These are phyloP conservation scores for Pollachius pollachius DNA, from an alignment of 2,113 vertebrate genomes.

Conservation along the genomic window DNA sequence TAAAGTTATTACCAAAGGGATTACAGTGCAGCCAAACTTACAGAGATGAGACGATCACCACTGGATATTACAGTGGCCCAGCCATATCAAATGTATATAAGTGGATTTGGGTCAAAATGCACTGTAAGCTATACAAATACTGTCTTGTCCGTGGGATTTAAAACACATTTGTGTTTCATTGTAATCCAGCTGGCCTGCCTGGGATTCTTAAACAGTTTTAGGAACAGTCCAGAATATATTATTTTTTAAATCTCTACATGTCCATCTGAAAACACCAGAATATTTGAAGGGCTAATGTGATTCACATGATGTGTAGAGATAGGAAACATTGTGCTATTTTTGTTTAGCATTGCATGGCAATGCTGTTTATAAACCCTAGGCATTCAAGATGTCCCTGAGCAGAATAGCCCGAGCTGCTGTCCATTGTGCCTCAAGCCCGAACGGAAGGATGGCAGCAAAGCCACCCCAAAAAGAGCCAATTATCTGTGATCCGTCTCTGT, in stretches of 20 bases:
- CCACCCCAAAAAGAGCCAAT: constrained; percentile 66
- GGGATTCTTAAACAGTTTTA: neutral
- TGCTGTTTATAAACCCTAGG: too few species aligned
- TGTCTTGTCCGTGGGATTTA: constrained; percentile 21
- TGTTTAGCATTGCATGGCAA: too few species aligned
- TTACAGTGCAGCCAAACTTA: constrained; percentile 40
- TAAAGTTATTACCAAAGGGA: constrained; percentile 35
- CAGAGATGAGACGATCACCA: constrained; percentile 37
- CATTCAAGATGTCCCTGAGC: neutral
- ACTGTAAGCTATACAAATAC: constrained; percentile 31
- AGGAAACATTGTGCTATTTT: too few species aligned
- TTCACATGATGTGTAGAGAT: too few species aligned
- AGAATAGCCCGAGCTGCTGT: constrained; percentile 20
- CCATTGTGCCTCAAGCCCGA: constrained; percentile 42
- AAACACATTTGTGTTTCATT: neutral
- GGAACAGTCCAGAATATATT: too few species aligned
- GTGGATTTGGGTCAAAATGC: constrained; percentile 54
- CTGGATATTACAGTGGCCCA: constrained; percentile 51
- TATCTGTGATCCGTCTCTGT: constrained; percentile 64
- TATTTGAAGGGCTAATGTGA: too few species aligned
- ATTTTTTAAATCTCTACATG: too few species aligned
- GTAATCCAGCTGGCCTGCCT: too few species aligned
- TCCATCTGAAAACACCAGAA: too few species aligned
- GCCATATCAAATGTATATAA: constrained; percentile 39
- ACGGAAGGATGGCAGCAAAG: constrained; percentile 33